Base-by-base conservation (phyloP, 2,113 vertebrate species). In the Campylomormyrus numenius region DNA sequence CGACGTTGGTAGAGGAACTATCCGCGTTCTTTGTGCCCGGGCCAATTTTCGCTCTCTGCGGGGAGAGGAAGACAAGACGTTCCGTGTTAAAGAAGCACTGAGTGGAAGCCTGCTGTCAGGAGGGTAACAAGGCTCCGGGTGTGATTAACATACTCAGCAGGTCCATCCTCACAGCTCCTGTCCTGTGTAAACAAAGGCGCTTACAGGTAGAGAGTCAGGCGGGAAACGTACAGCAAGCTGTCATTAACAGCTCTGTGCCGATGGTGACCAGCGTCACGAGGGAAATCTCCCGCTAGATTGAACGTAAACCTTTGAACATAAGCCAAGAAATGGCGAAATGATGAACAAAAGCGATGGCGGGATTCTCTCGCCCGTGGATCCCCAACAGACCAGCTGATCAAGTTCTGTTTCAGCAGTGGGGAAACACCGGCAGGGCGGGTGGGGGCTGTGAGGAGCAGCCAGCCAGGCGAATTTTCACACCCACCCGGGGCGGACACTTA, bases 1-100 rank as follows among this genome's bases (percentile, higher is more conserved):
- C 95, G n/a, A 97, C 97, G 24, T 97, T 97, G 21, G 94, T 91
- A 0, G 92, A 95, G 77, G 97, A 97, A 48, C 97, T 96, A 66
- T 99, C 98, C 0, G 94, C 93, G 1, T 96, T 92, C 93, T 98
- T 98, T 88, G 94, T 94, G 0, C 97, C 97, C 0, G 97, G 96
- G 2, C 97, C 97, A 0, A 99, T 97, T 95, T 95, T 97, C 86
- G 98, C 98, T 92, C 98, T 98, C 98, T 99, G 93, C 92, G 88
- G 13, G 31, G 62, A 87, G 92, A 0, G 86, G 89, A 86, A 90
- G 17, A 42, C 42, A 86, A 46, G 8, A 85, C 27, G 15, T 66
- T 31, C 4, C 24, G 42, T 21, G 15, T 48, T 42, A 53, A 56
- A 10, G 35, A 83, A 52, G 58, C 66, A 83, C n/a, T 86, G 21